Evolutionary conservation across 2,113 vertebrate species (phyloP).

Genomic region (Pyrgilauda ruficollis): DNA sequence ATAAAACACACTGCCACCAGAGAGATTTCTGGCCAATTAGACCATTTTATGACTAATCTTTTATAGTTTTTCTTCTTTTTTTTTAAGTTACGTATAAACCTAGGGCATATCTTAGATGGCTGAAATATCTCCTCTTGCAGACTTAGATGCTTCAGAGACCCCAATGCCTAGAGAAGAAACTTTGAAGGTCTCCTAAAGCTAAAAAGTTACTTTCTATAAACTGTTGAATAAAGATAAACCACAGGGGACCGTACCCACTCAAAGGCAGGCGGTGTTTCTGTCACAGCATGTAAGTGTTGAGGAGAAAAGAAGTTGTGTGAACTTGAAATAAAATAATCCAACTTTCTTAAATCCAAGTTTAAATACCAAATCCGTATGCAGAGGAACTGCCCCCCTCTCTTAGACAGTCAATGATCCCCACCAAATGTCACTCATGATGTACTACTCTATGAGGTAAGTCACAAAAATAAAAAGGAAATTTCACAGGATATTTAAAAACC

Average conservation of each 20-base stretch:
- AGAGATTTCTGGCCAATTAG: conserved; percentile 65
- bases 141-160: conserved; percentile 31
- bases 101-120: conserved; percentile 7
- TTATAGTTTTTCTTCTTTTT: conserved; percentile 2
- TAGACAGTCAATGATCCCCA: not conserved
- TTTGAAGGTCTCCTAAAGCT: conserved; percentile 38
- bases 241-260: not conserved
- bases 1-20: conserved; percentile 50
- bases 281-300: conserved; percentile 11
- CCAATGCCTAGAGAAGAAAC: not conserved
- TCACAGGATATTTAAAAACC: not conserved
- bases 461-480: not conserved
- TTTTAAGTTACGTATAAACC: conserved; percentile 14
- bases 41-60: conserved; percentile 49
- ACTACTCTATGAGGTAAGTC: not conserved
- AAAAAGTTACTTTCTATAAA: conserved; percentile 43
- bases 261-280: conserved; percentile 20
- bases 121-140: conserved; percentile 40
- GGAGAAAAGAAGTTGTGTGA: conserved; percentile 4
- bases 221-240: conserved; percentile 44
- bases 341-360: not conserved
- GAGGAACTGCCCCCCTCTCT: not conserved
- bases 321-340: conserved; percentile 11
- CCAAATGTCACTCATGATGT: not conserved
- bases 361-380: not conserved